phyloP scores from a whole-genome alignment of 2,113 vertebrate genomes.

The Chrysochloris asiatica region DNA sequence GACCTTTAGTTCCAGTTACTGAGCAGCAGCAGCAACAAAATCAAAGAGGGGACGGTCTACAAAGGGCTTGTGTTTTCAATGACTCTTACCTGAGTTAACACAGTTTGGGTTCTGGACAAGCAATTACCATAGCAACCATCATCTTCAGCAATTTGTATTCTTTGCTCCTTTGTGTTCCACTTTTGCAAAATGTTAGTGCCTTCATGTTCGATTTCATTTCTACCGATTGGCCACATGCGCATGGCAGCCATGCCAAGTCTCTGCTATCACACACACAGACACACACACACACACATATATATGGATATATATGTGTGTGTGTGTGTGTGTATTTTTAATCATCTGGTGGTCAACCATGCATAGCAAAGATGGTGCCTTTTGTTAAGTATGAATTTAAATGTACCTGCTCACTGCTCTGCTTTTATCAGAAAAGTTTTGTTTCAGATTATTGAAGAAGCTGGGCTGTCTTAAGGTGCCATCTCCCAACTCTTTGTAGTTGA shows the following conservation, averaged over 20 bases:
- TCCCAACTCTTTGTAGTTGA: conserved; percentile 62
- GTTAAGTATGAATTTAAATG: conserved; percentile 41
- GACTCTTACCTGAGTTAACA: not conserved
- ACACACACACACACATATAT: too few relatives aligned
- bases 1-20: not conserved
- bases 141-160: conserved; percentile 49
- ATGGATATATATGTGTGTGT: too few relatives aligned
- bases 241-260: not conserved
- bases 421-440: conserved; percentile 54
- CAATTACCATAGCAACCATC: conserved; percentile 63
- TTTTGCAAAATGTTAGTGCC: conserved; percentile 45
- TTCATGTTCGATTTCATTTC: conserved; percentile 43
- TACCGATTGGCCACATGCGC: not conserved
- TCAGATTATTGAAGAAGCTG: conserved; percentile 44
- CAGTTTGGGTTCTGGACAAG: conserved; percentile 47
- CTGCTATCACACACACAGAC: not conserved
- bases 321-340: not conserved
- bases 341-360: not conserved
- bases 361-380: conserved; percentile 41
- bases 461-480: not conserved
- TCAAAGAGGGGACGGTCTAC: not conserved
- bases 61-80: conserved; percentile 32
- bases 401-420: not conserved
- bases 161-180: conserved; percentile 58
- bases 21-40: not conserved